Percentiles rank a stretch among this genome's conserved stretches.
Evolutionary conservation across 2,888 invertebrate genomes (phyloP).

Genomic region (Microplitis deprimator): DNA sequence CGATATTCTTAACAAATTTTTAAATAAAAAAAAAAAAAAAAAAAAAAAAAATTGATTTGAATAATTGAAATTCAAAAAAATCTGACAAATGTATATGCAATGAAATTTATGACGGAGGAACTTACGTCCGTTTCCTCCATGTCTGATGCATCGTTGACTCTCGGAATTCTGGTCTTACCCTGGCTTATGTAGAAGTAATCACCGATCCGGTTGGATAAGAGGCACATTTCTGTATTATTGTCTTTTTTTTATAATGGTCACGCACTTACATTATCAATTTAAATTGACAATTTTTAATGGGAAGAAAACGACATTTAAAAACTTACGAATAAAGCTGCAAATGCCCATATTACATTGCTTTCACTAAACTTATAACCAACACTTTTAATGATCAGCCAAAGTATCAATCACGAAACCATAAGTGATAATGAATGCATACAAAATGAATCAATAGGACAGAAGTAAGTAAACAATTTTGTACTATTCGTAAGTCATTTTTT

Average conservation of each 20-base stretch:
- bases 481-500: no score
- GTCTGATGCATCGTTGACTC: constrained; percentile 94
- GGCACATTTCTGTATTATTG: constrained; percentile 81
- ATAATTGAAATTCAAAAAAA: background rate
- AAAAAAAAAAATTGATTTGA: background rate
- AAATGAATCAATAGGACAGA: no score
- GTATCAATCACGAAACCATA: background rate
- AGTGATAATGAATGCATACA: background rate
- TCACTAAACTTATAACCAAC: constrained; percentile 26
- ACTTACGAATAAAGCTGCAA: constrained; percentile 23
- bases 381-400: constrained; percentile 2
- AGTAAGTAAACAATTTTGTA: no score
- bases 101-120: constrained; percentile 61
- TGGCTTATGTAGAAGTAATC: constrained; percentile 94
- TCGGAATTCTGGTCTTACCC: constrained; percentile 95
- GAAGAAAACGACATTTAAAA: constrained; percentile 35
- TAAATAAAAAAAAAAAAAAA: background rate
- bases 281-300: constrained; percentile 21
- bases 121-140: constrained; percentile 91
- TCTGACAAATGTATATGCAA: background rate
- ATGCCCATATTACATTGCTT: constrained; percentile 27
- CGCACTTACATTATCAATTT: background rate
- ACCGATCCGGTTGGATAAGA: constrained; percentile 87
- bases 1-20: background rate
- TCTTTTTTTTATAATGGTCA: constrained; percentile 39